Evolutionary conservation across 2,888 invertebrate species (phyloP).

Genomic region (Orthonevra nobilis): DNA sequence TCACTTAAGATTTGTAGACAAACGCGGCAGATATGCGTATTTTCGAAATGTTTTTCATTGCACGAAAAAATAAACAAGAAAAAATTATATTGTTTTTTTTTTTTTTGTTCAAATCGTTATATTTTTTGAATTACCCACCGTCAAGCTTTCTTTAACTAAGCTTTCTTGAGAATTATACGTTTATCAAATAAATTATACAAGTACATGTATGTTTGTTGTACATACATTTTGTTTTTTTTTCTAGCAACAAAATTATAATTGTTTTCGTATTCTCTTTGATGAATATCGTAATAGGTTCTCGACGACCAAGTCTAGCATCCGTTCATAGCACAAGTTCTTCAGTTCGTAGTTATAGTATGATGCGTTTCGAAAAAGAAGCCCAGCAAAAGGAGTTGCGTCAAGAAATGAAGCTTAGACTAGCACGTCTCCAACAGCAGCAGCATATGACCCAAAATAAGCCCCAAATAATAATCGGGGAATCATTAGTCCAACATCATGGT

Average conservation of each 20-base stretch:
- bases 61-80: no score
- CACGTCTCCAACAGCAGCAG: conserved; percentile 84
- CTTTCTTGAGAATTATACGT: no score
- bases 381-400: conserved; percentile 89
- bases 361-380: conserved; percentile 89
- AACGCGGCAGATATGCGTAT: no score
- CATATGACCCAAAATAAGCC: conserved; percentile 82
- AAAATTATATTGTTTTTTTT: neutral
- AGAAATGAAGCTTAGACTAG: conserved; percentile 88
- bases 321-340: conserved; percentile 92
- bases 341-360: conserved; percentile 89
- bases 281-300: conserved; percentile 84
- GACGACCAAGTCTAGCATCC: conserved; percentile 93
- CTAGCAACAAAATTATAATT: conserved; percentile 3
- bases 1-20: no score
- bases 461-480: conserved; percentile 81
- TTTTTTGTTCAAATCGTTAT: neutral
- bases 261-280: conserved; percentile 4
- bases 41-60: no score
- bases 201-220: no score
- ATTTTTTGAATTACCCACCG: conserved; percentile 39
- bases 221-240: no score
- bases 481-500: conserved; percentile 74
- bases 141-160: neutral
- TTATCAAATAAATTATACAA: no score